Conservation (phyloP, 2,797 vertebrate genomes). For the Channallabes apus region DNA sequence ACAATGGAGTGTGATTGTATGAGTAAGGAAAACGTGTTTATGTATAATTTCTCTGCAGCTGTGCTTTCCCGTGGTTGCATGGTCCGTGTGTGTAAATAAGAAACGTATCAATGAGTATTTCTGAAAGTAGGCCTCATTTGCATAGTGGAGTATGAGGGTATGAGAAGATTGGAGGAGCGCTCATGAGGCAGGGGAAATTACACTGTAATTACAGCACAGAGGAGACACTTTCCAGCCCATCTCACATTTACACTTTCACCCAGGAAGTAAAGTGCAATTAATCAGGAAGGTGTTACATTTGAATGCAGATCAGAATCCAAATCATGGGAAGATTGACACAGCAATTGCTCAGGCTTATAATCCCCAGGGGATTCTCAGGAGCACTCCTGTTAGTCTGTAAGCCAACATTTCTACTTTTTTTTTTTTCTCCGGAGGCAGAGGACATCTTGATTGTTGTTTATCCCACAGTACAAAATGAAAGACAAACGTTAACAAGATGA, state of each 20-base stretch:
- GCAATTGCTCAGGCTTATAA: background rate
- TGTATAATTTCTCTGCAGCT: background rate
- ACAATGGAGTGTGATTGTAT: background rate
- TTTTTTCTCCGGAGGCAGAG: too few relatives aligned
- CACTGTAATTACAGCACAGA: slow-evolving; percentile 46
- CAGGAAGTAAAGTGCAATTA: slow-evolving; percentile 3
- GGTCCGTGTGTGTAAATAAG: slow-evolving; percentile 10
- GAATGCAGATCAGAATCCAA: background rate
- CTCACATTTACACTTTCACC: slow-evolving; percentile 3
- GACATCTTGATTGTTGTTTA: background rate
- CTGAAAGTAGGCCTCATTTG: slow-evolving; percentile 55
- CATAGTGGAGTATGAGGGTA: slow-evolving; percentile 36
- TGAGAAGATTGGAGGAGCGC: slow-evolving; percentile 30
- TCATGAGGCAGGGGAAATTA: slow-evolving; percentile 16
- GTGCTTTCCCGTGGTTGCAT: background rate
- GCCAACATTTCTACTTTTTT: background rate
- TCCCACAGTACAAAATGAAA: background rate
- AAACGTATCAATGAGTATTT: slow-evolving; percentile 51
- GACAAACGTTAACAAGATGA: background rate
- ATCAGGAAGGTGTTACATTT: slow-evolving; percentile 1
- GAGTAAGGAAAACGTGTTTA: background rate
- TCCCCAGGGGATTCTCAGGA: background rate
- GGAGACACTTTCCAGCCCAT: slow-evolving; percentile 7
- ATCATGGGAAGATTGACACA: background rate
- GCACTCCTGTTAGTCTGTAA: too few relatives aligned